Conservation (phyloP, 2,113 vertebrate genomes). For the Oceanites oceanicus region DNA sequence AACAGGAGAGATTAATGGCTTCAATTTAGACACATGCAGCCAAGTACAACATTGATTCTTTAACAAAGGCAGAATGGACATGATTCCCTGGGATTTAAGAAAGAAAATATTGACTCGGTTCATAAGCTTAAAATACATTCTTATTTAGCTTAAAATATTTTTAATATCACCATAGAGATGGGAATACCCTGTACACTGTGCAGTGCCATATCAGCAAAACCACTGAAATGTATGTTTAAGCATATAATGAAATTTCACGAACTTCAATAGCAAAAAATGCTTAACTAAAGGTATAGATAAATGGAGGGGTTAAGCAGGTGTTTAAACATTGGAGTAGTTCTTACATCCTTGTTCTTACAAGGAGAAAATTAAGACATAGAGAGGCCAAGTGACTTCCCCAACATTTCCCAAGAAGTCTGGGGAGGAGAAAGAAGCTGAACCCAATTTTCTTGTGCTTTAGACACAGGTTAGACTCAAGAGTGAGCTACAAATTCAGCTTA, state of each 20-base stretch:
- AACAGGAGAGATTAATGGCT: slow-evolving; percentile 35
- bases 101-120: neutral
- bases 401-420: neutral
- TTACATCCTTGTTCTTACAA: neutral
- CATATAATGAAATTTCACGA: neutral
- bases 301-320: neutral
- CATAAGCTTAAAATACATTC: neutral
- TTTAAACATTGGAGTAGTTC: neutral
- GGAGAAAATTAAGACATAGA: neutral
- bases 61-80: neutral
- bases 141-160: neutral
- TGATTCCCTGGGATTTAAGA: neutral
- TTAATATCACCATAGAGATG: neutral
- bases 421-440: neutral
- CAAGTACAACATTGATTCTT: neutral
- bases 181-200: neutral
- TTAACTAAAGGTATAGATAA: neutral
- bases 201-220: neutral
- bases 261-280: neutral
- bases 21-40: neutral
- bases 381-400: neutral
- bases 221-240: neutral
- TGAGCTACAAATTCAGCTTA: neutral
- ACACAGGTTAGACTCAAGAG: neutral
- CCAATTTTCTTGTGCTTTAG: neutral